Base-by-base conservation (phyloP, 2,797 vertebrate species). In the Antrozous pallidus region DNA sequence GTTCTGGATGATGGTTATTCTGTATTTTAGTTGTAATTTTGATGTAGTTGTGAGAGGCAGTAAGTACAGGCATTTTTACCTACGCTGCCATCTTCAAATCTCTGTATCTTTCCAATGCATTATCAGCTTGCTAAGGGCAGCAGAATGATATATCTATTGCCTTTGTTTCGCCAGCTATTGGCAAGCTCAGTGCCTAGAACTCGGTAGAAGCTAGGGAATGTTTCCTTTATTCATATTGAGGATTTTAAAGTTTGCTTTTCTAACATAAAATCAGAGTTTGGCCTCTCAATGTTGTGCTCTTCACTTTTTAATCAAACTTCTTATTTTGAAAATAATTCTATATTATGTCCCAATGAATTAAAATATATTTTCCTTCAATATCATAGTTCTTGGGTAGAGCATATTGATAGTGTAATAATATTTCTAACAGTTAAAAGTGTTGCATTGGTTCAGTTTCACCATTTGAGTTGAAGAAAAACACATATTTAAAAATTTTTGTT, bases 261-360 rank as follows among this genome's bases (percentile, higher is more conserved):
- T 88, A 88, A 84, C 26, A 79, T 94, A 67, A 90, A 80, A 77
- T 77, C 80, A 86, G 83, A 26, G 4, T 36, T 65, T 61, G 71
- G 47, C 28, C 17, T n/a, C 51, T 73, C 10, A 13, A 75, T 90
- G 40, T 56, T 79, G 51, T 54, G 3, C 40, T 40, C 13, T 69
- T 85, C 36, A 79, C 13, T 73, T 92, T 90, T 90, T 69, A 97
- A 81, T 83, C 58, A 82, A 26, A 93, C 6, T 82, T 1, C 9
- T 94, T 90, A 90, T 78, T 90, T 94, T 89, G 70, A 69, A 95
- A 85, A 81, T 78, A 92, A 89, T 83, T 83, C 8, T 82, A 38
- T 84, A 28, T 51, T 80, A 42, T 82, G 31, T 74, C 20, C 63
- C 40, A 38, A 22, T 42, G 47, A 89, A 67, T 56, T 93, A 87